Base-by-base conservation (phyloP, 1,140 invertebrate genomes). In the Drosophila equinoxialis region DNA sequence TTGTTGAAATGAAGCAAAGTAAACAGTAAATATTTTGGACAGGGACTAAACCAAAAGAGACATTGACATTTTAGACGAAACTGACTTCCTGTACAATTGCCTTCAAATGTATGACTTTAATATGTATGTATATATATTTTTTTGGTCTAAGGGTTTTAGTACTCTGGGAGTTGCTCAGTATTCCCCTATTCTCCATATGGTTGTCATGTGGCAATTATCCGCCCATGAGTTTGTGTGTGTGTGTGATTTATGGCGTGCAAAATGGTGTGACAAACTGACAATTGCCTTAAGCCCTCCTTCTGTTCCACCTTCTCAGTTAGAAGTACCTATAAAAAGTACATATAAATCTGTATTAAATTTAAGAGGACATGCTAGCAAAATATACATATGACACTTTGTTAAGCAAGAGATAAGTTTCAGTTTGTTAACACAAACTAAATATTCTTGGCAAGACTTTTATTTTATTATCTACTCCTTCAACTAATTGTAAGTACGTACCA, bases 171-270 rank as follows among this genome's bases (percentile, higher is more conserved):
- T 17, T 7, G 14, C 8, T 30, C 0, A 7, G 45, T 20, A 48
- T 48, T 48, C 45, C 45, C 45, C 45, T 51, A 51, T 51, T 51
- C 17, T 51, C 45, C 45, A 51, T 51, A 51, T 51, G 45, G 45
- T 51, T 51, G 45, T 51, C 17, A 4, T 51, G 66, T 14, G 37
- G 7, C 2, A 67, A 13, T 39, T 39, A 11, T 13, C 37, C 30
- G 30, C 30, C 61, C 10, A 5, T 17, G 35, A 48, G n/a, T 57
- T 62, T 59, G 71, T 81, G 82, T 65, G 68, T 51, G 20, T 41
- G 39, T 59, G 62, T 74, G 71, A 86, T 87, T 87, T 86, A 87
- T 74, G 79, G 51, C 65, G 65, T 79, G 78, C 78, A 81, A 86
- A 74, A 81, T 80, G 74, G 75, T 65, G 64, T 55, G 78, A 75